These are phyloP conservation scores for Lithophane leautieri DNA, from an alignment of 2,888 invertebrate genomes.

Conservation along the genomic window DNA sequence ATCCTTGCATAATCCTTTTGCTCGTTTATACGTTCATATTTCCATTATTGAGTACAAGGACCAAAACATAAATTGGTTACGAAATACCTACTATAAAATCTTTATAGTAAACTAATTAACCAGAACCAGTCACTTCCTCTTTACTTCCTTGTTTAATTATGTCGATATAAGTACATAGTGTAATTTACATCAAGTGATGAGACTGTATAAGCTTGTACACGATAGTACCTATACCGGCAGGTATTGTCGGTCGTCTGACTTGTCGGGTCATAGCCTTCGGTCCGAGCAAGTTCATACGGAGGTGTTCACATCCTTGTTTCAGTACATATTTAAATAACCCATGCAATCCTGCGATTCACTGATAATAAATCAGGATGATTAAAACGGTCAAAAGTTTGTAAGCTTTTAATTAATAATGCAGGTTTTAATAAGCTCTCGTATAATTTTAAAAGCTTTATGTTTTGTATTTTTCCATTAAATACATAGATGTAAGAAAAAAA, in stretches of 20 bases:
- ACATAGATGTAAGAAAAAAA: background rate
- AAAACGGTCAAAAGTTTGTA: background rate
- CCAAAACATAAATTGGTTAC: background rate
- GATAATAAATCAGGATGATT: background rate
- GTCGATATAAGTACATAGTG: conserved; percentile 13
- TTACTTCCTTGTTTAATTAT: conserved; percentile 38
- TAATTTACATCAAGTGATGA: conserved; percentile 41
- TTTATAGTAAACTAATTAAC: conserved; percentile 30
- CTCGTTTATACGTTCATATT: background rate
- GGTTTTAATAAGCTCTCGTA: background rate
- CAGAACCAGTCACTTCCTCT: conserved; percentile 38
- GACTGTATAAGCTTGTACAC: background rate
- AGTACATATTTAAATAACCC: conserved; percentile 31
- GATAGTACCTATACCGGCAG: background rate
- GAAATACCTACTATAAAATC: conserved; percentile 1
- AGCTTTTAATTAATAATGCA: background rate
- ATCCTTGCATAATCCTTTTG: background rate
- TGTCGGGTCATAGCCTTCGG: conserved; percentile 59
- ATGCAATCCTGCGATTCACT: conserved; percentile 6
- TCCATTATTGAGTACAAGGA: background rate
- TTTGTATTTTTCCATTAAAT: background rate
- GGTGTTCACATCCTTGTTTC: conserved; percentile 63
- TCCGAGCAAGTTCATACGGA: conserved; percentile 59
- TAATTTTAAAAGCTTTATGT: background rate
- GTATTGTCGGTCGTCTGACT: conserved; percentile 32